Base-by-base conservation (phyloP, 2,888 invertebrate species). In the Tryphoninae sp. region DNA sequence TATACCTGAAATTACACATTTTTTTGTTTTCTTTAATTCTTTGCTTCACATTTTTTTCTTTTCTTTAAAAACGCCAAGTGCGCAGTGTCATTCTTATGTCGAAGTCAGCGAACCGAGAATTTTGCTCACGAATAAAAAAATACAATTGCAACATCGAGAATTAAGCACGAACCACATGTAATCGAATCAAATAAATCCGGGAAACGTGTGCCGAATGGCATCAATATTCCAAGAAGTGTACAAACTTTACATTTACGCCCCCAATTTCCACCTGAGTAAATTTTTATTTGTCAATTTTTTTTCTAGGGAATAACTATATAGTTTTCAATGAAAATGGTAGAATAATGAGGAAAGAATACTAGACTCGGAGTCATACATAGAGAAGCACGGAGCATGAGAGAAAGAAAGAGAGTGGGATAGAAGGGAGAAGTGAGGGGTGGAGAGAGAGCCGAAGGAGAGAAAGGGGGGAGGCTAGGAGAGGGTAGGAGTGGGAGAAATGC, bases 1-100 rank as follows among this genome's bases (percentile, higher is more conserved):
- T 83, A 71, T 88, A 86, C 89, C 91, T 91, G 88, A 3, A 88
- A 91, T 83, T 61, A 85, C 42, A 65, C 45, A 45, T 45, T 45
- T 45, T 45, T 45, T 45, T 13, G 45, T 45, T 45, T 13, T 45
- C 45, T 45, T 45, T 45, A 45, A 45, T 45, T 45, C 45, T 45
- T 13, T 33, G 19, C 0, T 4, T 1, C 19, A 61, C 59, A 26
- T 3, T 61, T 2, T 2, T 33, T 58, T 58, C 23, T 58, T 19
- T 58, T 19, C 9, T 26, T 26, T 1, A 33, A 33, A 33, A 33
- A 19, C 58, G 9, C 58, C n/a, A 19, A 58, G 22, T 19, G 19
- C 58, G 58, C 45, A 45, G 13, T 45, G 13, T 45, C 45, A 45
- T 45, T 13, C 9, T 9, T 13, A 45, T 3, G 13, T 45, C 45